A percentile compares a stretch with the other conserved stretches of the same genome.
These are phyloP conservation scores for Mamestra brassicae DNA, from an alignment of 2,888 invertebrate genomes.

Conservation along the genomic window DNA sequence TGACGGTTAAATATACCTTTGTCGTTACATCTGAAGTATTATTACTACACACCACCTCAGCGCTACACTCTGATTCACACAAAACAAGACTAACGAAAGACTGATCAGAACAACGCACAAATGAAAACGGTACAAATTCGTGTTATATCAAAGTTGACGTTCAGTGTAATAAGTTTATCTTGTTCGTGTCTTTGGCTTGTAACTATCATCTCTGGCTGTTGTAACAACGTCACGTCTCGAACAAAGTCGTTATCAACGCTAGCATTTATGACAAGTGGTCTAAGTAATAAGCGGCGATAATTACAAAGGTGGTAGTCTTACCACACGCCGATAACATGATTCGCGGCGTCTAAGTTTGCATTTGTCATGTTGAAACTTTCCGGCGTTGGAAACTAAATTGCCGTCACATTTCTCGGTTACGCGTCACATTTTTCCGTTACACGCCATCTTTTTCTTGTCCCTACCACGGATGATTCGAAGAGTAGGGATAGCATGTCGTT, in stretches of 20 bases:
- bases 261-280: conserved; percentile 55
- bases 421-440: no score
- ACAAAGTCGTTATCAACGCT: conserved; percentile 68
- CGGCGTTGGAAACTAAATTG: no score
- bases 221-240: conserved; percentile 64
- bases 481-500: no score
- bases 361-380: no score
- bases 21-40: no score
- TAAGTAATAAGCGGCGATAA: conserved; percentile 54
- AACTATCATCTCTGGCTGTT: conserved; percentile 39
- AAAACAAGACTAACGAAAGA: conserved; percentile 3
- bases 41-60: no score
- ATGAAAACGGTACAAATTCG: conserved; percentile 45
- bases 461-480: no score
- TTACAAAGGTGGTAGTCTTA: not conserved
- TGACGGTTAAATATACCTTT: no score
- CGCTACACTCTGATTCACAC: not conserved
- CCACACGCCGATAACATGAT: no score
- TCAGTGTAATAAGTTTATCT: conserved; percentile 44
- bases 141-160: conserved; percentile 40
- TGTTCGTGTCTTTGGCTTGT: conserved; percentile 46
- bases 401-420: no score
- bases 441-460: no score
- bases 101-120: not conserved
- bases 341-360: no score